phyloP scores from a whole-genome alignment of 2,888 invertebrate genomes.

The Didymodactylos carnosus region DNA sequence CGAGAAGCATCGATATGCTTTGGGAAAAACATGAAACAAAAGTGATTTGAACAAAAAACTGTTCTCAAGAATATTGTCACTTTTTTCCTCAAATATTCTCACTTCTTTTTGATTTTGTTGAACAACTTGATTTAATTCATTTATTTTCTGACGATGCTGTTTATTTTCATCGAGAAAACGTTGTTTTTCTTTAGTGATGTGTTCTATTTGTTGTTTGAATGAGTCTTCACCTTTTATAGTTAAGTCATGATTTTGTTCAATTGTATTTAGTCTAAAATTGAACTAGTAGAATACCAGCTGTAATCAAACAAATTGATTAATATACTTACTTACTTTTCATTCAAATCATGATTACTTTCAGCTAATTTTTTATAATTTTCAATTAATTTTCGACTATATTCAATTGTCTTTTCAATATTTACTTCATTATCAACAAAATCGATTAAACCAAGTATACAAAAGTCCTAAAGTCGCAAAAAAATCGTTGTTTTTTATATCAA shows the following conservation, averaged over 20 bases:
- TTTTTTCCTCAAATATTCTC: not conserved
- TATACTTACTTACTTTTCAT: too few species aligned
- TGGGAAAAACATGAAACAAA: not conserved
- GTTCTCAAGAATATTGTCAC: too few species aligned
- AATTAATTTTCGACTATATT: not conserved
- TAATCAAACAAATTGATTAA: too few species aligned
- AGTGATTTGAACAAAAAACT: not conserved
- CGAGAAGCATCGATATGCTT: too few species aligned
- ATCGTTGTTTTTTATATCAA: too few species aligned
- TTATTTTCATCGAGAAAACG: not conserved
- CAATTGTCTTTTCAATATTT: not conserved
- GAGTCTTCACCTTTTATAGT: not conserved
- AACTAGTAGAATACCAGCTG: too few species aligned
- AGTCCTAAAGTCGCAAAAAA: too few species aligned
- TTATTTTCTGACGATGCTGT: not conserved
- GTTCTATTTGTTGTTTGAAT: not conserved
- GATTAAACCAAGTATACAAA: not conserved
- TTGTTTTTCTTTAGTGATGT: not conserved
- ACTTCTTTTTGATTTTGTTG: not conserved
- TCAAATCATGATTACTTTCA: not conserved
- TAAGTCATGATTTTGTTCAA: not conserved
- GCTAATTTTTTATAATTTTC: not conserved
- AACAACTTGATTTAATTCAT: not conserved
- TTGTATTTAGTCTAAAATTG: too few species aligned
- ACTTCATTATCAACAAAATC: not conserved